A percentile compares a stretch with the other conserved stretches of the same genome.
These are phyloP conservation scores for Orientallactaga bullata DNA, from an alignment of 2,113 vertebrate genomes.

Conservation along the genomic window DNA sequence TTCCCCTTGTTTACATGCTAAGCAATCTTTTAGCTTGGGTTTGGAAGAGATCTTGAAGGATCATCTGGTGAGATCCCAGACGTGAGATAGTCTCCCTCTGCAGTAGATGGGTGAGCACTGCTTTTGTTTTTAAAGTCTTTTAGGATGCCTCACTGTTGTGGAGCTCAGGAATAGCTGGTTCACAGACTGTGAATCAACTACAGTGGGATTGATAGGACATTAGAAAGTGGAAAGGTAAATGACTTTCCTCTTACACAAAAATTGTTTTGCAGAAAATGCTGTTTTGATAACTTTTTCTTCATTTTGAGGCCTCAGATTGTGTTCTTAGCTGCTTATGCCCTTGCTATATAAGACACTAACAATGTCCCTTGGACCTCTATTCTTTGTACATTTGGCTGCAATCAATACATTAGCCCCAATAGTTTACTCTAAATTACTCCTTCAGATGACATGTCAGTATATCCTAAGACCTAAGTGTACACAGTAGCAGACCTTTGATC, in stretches of 20 bases:
- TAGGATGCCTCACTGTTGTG: not conserved
- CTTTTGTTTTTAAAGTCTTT: conserved; percentile 10
- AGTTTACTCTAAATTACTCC: conserved; percentile 20
- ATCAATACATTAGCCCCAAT: not conserved
- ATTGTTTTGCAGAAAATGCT: conserved; percentile 7
- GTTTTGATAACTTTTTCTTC: conserved; percentile 53
- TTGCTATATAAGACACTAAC: not conserved
- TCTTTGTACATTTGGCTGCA: conserved; percentile 38
- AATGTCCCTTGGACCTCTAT: conserved; percentile 3
- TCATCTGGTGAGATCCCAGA: not conserved
- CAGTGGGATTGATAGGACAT: not conserved
- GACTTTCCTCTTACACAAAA: not conserved
- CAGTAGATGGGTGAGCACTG: not conserved
- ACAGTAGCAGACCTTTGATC: conserved; percentile 58
- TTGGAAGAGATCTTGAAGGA: not conserved
- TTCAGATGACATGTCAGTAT: conserved; percentile 6
- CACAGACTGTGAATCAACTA: not conserved
- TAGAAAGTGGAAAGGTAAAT: not conserved
- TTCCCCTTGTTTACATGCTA: not conserved
- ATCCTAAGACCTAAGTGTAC: conserved; percentile 15
- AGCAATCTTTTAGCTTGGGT: not conserved
- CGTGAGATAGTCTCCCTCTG: not conserved
- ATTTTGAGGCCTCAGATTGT: conserved; percentile 6
- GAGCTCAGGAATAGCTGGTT: conserved; percentile 14
- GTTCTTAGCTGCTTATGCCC: not conserved